These are phyloP conservation scores for Hylaeus anthracinus DNA, from an alignment of 1,140 invertebrate genomes.

Conservation along the genomic window DNA sequence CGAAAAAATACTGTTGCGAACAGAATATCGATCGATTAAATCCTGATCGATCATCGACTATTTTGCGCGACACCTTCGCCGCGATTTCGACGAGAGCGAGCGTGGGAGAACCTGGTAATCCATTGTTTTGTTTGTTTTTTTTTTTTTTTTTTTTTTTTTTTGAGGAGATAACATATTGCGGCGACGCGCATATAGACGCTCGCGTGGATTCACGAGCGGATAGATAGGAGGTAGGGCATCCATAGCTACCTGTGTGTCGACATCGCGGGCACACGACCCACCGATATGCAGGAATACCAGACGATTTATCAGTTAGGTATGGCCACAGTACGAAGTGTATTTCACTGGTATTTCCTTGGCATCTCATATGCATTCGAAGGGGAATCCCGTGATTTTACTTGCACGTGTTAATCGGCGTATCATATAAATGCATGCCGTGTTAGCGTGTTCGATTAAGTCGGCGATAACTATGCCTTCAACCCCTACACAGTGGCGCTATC, in stretches of 20 bases:
- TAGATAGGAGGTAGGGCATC: neutral
- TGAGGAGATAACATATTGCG: too few species aligned
- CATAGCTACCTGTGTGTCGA: neutral
- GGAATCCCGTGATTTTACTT: neutral
- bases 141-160: too few species aligned
- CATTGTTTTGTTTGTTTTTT: too few species aligned
- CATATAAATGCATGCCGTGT: slow-evolving; percentile 27
- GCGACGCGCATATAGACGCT: too few species aligned
- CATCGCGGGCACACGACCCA: neutral
- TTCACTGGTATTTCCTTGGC: neutral
- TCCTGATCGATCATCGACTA: too few species aligned
- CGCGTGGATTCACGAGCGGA: too few species aligned
- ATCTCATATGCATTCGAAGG: too few species aligned
- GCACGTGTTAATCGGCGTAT: neutral
- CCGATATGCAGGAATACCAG: slow-evolving; percentile 14
- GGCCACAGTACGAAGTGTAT: slow-evolving; percentile 14
- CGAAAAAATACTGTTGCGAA: too few species aligned
- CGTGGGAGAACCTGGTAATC: too few species aligned
- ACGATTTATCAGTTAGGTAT: slow-evolving; percentile 25
- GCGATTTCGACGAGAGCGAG: too few species aligned
- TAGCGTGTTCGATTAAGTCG: slow-evolving; percentile 33
- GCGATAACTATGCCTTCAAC: slow-evolving; percentile 33
- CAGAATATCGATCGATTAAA: too few species aligned
- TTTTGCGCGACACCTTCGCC: too few species aligned
- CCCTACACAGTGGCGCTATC: neutral